phyloP scores from a whole-genome alignment of 2,888 invertebrate species.

The Meta bourneti region DNA sequence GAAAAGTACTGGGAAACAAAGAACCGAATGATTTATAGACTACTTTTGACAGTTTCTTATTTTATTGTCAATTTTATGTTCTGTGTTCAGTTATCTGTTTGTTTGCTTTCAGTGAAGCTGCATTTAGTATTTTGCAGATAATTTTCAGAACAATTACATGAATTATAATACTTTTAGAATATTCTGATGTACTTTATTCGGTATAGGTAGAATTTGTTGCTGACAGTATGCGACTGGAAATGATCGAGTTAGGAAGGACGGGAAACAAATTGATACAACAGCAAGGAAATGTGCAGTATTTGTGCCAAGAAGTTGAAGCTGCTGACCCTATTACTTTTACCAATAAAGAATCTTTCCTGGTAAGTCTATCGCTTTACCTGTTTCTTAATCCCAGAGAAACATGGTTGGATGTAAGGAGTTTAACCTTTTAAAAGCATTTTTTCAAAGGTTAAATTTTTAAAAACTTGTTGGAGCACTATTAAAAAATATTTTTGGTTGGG shows the following conservation, averaged over 20 bases:
- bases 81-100: too few species aligned
- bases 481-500: not conserved
- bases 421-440: not conserved
- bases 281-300: conserved; percentile 91
- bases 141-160: too few species aligned
- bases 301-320: conserved; percentile 90
- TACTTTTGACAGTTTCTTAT: too few species aligned
- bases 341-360: conserved; percentile 94
- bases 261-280: conserved; percentile 91
- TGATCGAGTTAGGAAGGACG: conserved; percentile 92
- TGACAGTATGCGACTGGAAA: conserved; percentile 91
- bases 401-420: too few species aligned
- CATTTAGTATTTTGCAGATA: too few species aligned
- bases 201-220: conserved; percentile 94
- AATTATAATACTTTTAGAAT: too few species aligned
- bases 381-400: too few species aligned
- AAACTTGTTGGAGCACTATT: not conserved
- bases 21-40: too few species aligned
- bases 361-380: conserved; percentile 80
- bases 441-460: not conserved
- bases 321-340: conserved; percentile 95
- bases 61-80: too few species aligned
- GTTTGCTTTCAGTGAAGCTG: too few species aligned
- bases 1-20: too few species aligned
- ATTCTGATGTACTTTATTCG: conserved; percentile 25